These are phyloP conservation scores for Megalops cyprinoides DNA, from an alignment of 2,797 vertebrate genomes.

Conservation along the genomic window DNA sequence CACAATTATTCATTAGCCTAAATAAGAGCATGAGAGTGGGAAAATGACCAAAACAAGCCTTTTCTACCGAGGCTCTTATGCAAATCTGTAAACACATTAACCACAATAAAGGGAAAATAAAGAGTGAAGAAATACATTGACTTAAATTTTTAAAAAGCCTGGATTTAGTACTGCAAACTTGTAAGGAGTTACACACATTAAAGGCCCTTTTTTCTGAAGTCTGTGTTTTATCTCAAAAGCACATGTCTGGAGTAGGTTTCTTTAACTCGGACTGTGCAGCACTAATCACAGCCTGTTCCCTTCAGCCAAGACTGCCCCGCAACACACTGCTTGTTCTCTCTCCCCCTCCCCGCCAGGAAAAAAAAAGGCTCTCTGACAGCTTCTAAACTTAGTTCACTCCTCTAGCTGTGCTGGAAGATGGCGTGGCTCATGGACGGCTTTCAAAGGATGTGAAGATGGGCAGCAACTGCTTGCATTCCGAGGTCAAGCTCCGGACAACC, in stretches of 20 bases:
- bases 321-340: constrained; percentile 46
- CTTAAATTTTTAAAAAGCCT: no score
- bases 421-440: constrained; percentile 57
- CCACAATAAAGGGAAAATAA: no score
- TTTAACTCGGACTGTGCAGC: no score
- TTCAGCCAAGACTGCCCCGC: constrained; percentile 37
- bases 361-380: constrained; percentile 60
- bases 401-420: constrained; percentile 54
- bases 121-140: no score
- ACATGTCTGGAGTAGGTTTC: no score
- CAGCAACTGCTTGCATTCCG: constrained; percentile 65
- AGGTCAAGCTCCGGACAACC: constrained; percentile 44
- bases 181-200: no score
- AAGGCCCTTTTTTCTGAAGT: no score
- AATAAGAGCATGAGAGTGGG: constrained; percentile 42
- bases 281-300: neutral
- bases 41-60: constrained; percentile 50
- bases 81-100: no score
- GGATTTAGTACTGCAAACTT: no score
- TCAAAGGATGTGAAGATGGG: constrained; percentile 58
- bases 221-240: no score
- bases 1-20: neutral
- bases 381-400: constrained; percentile 70
- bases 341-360: constrained; percentile 57
- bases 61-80: no score